Evolutionary conservation across 2,113 vertebrate genomes (phyloP).

Genomic region (Eudyptes chrysolophus): DNA sequence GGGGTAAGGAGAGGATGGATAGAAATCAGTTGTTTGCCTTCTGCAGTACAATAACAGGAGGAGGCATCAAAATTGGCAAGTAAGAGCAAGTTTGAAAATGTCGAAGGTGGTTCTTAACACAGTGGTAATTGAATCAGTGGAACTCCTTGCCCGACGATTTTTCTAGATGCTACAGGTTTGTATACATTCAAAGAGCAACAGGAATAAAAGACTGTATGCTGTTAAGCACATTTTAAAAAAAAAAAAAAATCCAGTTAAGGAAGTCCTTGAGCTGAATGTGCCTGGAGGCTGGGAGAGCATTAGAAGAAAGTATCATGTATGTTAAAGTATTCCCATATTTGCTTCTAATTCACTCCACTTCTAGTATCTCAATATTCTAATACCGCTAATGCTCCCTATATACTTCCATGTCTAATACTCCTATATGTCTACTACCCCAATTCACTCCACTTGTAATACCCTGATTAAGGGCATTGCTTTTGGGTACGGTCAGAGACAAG

Average conservation of each 20-base stretch:
- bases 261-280: not conserved
- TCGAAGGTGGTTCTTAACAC: not conserved
- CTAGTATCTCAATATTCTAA: too few relatives aligned
- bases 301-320: too few relatives aligned
- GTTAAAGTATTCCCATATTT: not conserved
- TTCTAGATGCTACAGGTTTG: not conserved
- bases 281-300: not conserved
- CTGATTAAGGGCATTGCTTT: not conserved
- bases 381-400: not conserved
- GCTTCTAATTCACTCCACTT: not conserved
- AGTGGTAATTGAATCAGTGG: not conserved
- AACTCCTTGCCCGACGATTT: not conserved
- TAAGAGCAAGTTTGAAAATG: not conserved
- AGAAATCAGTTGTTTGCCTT: not conserved
- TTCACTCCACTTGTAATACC: not conserved
- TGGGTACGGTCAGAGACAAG: not conserved
- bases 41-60: too few relatives aligned
- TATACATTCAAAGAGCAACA: too few relatives aligned
- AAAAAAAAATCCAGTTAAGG: not conserved
- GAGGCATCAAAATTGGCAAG: not conserved
- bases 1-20: not conserved
- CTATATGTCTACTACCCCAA: accelerated
- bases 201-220: not conserved
- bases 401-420: not conserved
- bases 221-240: not conserved